Conservation (phyloP, 2,888 invertebrate genomes). For the Acanthacorydalis orientalis region DNA sequence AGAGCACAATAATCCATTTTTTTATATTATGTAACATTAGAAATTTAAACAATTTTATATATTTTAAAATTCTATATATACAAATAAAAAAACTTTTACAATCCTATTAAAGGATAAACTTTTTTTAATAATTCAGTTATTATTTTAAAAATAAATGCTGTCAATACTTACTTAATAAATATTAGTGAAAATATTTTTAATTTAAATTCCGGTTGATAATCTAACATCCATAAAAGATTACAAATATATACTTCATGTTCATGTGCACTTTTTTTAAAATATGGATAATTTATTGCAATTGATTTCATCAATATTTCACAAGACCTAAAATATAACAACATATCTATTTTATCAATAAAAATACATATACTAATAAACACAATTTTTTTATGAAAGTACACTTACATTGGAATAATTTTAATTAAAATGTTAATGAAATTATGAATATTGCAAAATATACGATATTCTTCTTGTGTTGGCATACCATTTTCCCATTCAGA, state of each 20-base stretch:
- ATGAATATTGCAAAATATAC: conserved; percentile 47
- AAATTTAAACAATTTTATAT: background rate
- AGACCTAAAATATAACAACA: conserved; percentile 37
- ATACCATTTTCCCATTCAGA: conserved; percentile 40
- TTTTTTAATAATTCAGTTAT: background rate
- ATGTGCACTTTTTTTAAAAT: conserved; percentile 48
- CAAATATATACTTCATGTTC: conserved; percentile 58
- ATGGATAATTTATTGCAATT: conserved; percentile 55
- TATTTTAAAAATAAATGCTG: background rate
- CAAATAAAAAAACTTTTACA: background rate
- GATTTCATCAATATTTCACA: conserved; percentile 48
- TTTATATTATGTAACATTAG: background rate
- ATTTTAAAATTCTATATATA: background rate
- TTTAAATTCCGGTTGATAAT: conserved; percentile 55
- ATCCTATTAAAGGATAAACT: background rate
- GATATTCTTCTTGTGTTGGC: conserved; percentile 35
- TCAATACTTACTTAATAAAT: conserved; percentile 48
- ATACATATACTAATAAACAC: conserved; percentile 5
- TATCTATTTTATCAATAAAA: conserved; percentile 2
- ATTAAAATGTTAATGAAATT: conserved; percentile 24
- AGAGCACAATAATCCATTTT: background rate
- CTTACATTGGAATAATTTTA: conserved; percentile 40
- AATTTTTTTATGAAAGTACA: conserved; percentile 9
- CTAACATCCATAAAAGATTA: conserved; percentile 58
- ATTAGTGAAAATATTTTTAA: conserved; percentile 55